Conservation (phyloP, 2,113 vertebrate genomes). For the Calidris pugnax region DNA sequence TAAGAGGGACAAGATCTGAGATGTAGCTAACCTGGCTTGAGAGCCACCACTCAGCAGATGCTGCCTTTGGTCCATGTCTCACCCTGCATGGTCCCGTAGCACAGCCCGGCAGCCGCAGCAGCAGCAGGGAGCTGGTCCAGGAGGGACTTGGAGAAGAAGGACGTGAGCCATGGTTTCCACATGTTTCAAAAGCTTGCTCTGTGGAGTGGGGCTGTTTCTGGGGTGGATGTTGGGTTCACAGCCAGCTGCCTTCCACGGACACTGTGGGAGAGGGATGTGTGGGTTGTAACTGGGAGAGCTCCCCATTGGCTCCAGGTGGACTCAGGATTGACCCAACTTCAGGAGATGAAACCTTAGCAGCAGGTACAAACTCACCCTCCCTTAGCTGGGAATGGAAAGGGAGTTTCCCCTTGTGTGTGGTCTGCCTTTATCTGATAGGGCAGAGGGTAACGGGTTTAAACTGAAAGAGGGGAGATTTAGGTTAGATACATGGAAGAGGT, state of each 20-base stretch:
- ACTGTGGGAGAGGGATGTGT: neutral
- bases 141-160: neutral
- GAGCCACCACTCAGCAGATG: neutral
- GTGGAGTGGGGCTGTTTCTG: neutral
- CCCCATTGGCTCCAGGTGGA: neutral
- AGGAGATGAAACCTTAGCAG: neutral
- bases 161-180: accelerated
- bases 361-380: neutral
- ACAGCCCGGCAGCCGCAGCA: neutral
- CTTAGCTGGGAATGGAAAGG: neutral
- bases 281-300: neutral
- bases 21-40: neutral
- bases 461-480: no score
- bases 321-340: neutral
- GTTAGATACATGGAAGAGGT: accelerated
- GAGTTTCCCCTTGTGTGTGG: neutral
- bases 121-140: neutral
- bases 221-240: neutral
- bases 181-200: neutral
- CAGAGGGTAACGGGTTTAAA: neutral
- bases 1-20: neutral
- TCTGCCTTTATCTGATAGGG: neutral
- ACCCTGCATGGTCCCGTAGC: neutral
- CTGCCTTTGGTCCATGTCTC: neutral
- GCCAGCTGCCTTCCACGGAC: accelerated